Evolutionary conservation across 2,113 vertebrate species (phyloP), one percentile per base, ranked within the genome.

Genomic region (Trinectes maculatus): DNA sequence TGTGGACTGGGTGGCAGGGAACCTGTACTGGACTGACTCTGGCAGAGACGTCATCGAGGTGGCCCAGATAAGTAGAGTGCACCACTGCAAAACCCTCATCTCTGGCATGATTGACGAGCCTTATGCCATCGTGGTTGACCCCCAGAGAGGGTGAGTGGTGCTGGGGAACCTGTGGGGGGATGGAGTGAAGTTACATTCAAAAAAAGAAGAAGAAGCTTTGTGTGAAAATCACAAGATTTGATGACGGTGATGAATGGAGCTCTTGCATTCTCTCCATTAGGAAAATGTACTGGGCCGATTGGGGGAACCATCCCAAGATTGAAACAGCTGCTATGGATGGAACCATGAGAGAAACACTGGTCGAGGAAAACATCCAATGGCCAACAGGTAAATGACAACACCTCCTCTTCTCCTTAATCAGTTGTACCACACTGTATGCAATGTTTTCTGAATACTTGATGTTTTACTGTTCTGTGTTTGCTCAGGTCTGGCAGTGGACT

Each of bases 251-350:
- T 37, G 8, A 59, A 42, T 25, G 1, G 9, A 48, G 18, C 6
- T 15, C 64, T 64, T 25, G 2, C 12, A n/a, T 61, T 33, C 73
- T 15, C 6, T 46, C 67, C 6, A 26, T 61, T 44, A 98, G 97
- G 59, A 97, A 94, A 1, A 98, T 99, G 97, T 99, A 99, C 91
- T 99, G 97, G 97, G 96, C 97, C 10, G 97, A 98, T 78, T 98
- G 97, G 96, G 97, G 97, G 4, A 97, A 98, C 70, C 96, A 99
- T 67, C 96, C 97, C 11, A 98, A 99, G 89, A 99, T 99, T 0
- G 97, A 98, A 88, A 98, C 95, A 0, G 97, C 96, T 0, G 96
- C 96, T 3, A 98, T 99, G 97, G 97, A 99, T 0, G 97, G 97
- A 24, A 98, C 96, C 0, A 92, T 97, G 86, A 93, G 96, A 19